Conservation (phyloP, 2,797 vertebrate species). For the Strix occidentalis region DNA sequence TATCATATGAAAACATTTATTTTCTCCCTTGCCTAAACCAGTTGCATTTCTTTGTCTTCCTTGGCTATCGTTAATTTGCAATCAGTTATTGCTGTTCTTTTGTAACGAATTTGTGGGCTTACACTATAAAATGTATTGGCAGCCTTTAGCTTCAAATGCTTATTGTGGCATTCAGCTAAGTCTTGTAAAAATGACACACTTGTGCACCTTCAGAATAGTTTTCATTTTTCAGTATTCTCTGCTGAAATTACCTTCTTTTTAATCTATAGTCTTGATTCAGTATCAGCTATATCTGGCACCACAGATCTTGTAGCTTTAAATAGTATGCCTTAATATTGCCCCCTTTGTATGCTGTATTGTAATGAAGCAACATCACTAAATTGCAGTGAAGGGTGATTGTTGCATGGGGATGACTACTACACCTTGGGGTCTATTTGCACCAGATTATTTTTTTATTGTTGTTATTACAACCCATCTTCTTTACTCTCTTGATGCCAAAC, state of each 20-base stretch:
- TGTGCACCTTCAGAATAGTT: not conserved
- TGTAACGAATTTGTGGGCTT: not conserved
- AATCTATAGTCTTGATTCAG: not conserved
- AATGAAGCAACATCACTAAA: conserved; percentile 81
- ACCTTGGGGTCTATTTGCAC: conserved; percentile 80
- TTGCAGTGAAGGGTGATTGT: conserved; percentile 80
- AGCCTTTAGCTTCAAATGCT: not conserved
- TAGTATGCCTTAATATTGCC: conserved; percentile 58
- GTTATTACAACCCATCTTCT: conserved; percentile 78
- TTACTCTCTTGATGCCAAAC: conserved; percentile 70
- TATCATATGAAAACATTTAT: not conserved
- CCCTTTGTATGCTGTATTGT: conserved; percentile 71
- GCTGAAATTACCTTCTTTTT: conserved; percentile 37
- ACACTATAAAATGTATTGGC: not conserved
- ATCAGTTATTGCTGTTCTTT: not conserved
- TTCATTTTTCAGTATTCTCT: conserved; percentile 30
- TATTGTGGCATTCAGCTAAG: not conserved
- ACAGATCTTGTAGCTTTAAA: conserved; percentile 63
- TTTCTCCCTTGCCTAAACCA: not conserved
- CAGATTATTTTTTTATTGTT: conserved; percentile 83
- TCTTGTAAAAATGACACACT: not conserved
- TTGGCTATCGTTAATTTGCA: not conserved
- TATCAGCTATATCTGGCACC: conserved; percentile 23
- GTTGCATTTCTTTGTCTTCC: not conserved
- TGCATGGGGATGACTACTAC: conserved; percentile 76